Base-by-base conservation (phyloP, 2,888 invertebrate genomes). In the Stramonita haemastoma region DNA sequence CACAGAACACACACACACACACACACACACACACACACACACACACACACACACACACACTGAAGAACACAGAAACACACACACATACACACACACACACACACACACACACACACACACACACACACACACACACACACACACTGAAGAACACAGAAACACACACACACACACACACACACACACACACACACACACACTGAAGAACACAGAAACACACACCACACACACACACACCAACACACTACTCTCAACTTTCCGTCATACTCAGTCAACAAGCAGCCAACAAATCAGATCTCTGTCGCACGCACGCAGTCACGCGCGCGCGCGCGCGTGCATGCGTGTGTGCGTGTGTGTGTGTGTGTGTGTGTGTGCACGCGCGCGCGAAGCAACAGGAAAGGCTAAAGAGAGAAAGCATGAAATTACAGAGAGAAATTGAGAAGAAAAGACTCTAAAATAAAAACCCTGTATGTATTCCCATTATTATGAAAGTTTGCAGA, bases 21-120 rank as follows among this genome's bases (percentile, higher is more conserved):
- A 26, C 86, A 36, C 86, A 17, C 86, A 36, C 86, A 60, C 66
- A 66, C 86, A 60, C 86, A 66, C 86, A 81, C 81, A 29, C 81
- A 60, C 86, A 86, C 86, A 57, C 86, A 86, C 86, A 60, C 86
- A 86, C 86, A 32, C 86, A 86, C 86, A 86, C 86, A 86, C 86
- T 29, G n/a, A n/a, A n/a, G n/a, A n/a, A n/a, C 86, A 86, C 86
- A 86, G 66, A 86, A n/a, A n/a, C n/a, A n/a, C 86, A 60, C 86
- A 86, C 86, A 86, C 86, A 66, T 66, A 29, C 86, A 86, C 86
- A 86, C 86, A 86, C 86, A 66, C 86, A 66, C 86, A 29, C 86
- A 36, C 57, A 56, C 86, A n/a, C 86, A 17, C 86, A 66, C 86
- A 66, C 66, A 46, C 85, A 46, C 56, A 46, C 36, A n/a, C 36